Percentiles rank a stretch among this genome's conserved stretches.
phyloP scores from a whole-genome alignment of 2,888 invertebrate species.

The Cephonodes hylas region DNA sequence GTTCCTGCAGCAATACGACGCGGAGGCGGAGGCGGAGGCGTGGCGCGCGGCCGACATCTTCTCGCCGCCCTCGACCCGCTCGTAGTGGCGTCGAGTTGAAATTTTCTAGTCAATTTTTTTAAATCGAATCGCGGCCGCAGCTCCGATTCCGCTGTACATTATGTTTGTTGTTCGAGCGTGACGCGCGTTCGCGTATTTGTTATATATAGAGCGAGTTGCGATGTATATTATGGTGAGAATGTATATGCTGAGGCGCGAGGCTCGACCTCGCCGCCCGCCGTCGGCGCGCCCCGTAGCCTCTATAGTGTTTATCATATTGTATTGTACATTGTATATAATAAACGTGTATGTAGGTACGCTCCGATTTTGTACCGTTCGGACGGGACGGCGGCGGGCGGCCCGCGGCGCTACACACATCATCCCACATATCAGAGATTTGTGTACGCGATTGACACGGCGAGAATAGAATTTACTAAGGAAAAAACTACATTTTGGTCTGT shows the following conservation, averaged over 20 bases:
- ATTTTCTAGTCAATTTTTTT: conserved; percentile 81
- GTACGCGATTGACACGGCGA: conserved; percentile 42
- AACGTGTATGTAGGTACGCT: conserved; percentile 72
- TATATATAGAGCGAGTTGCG: conserved; percentile 77
- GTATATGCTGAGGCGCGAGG: conserved; percentile 69
- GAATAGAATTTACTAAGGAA: background rate
- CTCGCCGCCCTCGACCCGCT: conserved; percentile 72
- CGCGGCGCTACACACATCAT: conserved; percentile 74
- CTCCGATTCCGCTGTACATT: conserved; percentile 78
- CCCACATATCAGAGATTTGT: conserved; percentile 79
- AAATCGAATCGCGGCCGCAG: conserved; percentile 70
- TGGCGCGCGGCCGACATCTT: conserved; percentile 75
- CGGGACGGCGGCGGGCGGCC: conserved; percentile 60
- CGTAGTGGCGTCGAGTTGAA: conserved; percentile 74
- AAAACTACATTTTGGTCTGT: conserved; percentile 3
- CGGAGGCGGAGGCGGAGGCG: conserved; percentile 74
- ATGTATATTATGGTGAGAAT: conserved; percentile 79
- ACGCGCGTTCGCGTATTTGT: conserved; percentile 72
- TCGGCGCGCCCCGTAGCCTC: conserved; percentile 61
- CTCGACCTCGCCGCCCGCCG: conserved; percentile 57
- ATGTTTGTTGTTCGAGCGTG: conserved; percentile 70
- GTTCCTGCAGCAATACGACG: conserved; percentile 81
- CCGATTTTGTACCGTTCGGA: conserved; percentile 67
- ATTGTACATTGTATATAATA: conserved; percentile 79
- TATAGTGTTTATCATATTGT: conserved; percentile 70